Percentiles rank a stretch among this genome's conserved stretches.
Evolutionary conservation across 2,888 invertebrate species (phyloP).

Genomic region (Eilema sororculum): DNA sequence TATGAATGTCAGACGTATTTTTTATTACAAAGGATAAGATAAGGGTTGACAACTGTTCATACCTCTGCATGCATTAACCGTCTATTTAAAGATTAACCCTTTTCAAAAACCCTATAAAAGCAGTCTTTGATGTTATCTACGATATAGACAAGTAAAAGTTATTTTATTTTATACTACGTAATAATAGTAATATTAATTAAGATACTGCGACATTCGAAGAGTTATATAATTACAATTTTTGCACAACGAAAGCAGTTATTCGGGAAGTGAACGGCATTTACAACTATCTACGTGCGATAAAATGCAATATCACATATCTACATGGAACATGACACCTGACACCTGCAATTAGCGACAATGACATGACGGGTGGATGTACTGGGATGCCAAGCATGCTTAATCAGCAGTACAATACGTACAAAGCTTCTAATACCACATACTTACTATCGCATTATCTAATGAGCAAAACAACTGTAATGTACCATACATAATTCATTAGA

Average conservation of each 20-base stretch:
- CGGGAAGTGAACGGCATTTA: background rate
- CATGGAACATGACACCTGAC: constrained; percentile 14
- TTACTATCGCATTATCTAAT: background rate
- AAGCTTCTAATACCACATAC: background rate
- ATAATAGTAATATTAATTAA: background rate
- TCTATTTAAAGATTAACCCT: background rate
- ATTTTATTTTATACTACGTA: background rate
- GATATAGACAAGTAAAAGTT: background rate
- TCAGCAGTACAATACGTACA: background rate
- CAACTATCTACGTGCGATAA: background rate
- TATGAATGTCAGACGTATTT: background rate
- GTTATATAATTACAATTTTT: background rate
- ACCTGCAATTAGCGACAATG: constrained; percentile 11
- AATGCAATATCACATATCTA: background rate
- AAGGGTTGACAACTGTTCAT: background rate
- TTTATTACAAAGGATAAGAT: background rate
- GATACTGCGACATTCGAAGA: background rate
- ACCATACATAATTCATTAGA: constrained; percentile 27
- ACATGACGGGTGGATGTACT: background rate
- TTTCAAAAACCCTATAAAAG: background rate
- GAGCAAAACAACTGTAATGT: constrained; percentile 9
- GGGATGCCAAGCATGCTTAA: constrained; percentile 7
- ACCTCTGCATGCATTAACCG: background rate
- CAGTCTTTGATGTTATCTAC: background rate
- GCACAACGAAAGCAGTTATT: background rate